A percentile compares a stretch with the other conserved stretches of the same genome.
Evolutionary conservation across 2,888 invertebrate genomes (phyloP).

Genomic region (Julus scandinavius): DNA sequence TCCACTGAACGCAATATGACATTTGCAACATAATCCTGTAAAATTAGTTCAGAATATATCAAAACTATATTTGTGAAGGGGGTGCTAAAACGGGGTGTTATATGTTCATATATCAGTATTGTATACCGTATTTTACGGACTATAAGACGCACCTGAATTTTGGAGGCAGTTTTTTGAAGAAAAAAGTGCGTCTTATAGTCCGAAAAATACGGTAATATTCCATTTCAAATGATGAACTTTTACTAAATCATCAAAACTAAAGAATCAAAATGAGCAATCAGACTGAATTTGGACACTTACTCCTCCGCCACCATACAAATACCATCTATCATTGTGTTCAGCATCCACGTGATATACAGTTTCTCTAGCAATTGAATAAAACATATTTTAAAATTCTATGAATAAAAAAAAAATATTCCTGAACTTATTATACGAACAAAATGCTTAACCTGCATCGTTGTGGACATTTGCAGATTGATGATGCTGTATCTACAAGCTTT

Average conservation of each 20-base stretch:
- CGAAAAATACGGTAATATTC: too few relatives aligned
- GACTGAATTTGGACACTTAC: neutral
- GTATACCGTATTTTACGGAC: too few relatives aligned
- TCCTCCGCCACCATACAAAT: neutral
- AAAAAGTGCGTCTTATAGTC: too few relatives aligned
- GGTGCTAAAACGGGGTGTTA: too few relatives aligned
- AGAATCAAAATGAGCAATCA: too few relatives aligned
- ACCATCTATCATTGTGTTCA: conserved; percentile 13
- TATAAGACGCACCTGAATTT: too few relatives aligned
- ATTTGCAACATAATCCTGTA: neutral
- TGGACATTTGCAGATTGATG: neutral
- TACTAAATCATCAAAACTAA: too few relatives aligned
- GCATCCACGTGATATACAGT: neutral
- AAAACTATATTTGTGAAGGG: too few relatives aligned
- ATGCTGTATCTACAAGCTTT: neutral
- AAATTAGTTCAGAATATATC: neutral
- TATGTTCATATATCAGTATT: too few relatives aligned
- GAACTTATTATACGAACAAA: neutral
- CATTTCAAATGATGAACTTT: too few relatives aligned
- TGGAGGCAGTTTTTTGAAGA: too few relatives aligned
- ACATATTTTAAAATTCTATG: neutral
- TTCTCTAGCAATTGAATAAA: neutral
- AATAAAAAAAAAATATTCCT: too few relatives aligned
- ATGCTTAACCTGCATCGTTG: conserved; percentile 28
- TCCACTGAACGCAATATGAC: neutral